Conservation (phyloP, 2,888 invertebrate species). For the Mesorhabditis belari region DNA sequence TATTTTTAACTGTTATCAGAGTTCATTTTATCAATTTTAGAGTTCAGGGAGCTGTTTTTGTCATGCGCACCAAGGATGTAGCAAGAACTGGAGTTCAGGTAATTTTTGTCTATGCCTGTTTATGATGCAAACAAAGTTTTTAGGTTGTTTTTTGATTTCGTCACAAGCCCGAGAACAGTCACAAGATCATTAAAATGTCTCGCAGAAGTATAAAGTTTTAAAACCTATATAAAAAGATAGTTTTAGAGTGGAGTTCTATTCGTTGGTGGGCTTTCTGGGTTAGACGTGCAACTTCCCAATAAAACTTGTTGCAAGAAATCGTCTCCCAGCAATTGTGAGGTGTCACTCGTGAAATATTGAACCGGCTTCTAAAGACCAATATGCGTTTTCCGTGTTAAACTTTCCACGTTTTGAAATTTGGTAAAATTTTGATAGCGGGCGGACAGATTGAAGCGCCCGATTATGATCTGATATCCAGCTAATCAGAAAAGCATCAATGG, state of each 20-base stretch:
- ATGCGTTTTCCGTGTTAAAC: too few species aligned
- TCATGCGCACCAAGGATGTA: slow-evolving; percentile 83
- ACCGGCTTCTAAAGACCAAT: slow-evolving; percentile 69
- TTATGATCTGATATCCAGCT: slow-evolving; percentile 80
- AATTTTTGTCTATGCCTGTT: too few species aligned
- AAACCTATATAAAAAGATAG: background rate
- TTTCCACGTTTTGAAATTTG: too few species aligned
- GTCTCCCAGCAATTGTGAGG: slow-evolving; percentile 74
- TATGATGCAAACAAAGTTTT: too few species aligned
- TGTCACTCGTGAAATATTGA: too few species aligned
- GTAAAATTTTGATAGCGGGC: slow-evolving; percentile 73
- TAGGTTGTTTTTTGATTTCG: too few species aligned
- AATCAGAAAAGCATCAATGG: slow-evolving; percentile 76
- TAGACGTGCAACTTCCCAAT: slow-evolving; percentile 74
- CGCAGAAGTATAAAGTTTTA: slow-evolving; percentile 61
- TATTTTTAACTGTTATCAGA: too few species aligned
- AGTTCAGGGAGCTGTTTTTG: too few species aligned
- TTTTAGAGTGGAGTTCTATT: slow-evolving; percentile 76
- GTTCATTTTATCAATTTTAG: too few species aligned
- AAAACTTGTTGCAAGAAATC: slow-evolving; percentile 72
- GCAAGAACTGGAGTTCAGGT: slow-evolving; percentile 73
- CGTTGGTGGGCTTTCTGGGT: slow-evolving; percentile 68
- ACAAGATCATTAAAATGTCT: slow-evolving; percentile 83
- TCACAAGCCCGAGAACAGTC: slow-evolving; percentile 82
- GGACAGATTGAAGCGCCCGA: slow-evolving; percentile 81